phyloP scores from a whole-genome alignment of 2,113 vertebrate genomes.

The Gracilinanus agilis region DNA sequence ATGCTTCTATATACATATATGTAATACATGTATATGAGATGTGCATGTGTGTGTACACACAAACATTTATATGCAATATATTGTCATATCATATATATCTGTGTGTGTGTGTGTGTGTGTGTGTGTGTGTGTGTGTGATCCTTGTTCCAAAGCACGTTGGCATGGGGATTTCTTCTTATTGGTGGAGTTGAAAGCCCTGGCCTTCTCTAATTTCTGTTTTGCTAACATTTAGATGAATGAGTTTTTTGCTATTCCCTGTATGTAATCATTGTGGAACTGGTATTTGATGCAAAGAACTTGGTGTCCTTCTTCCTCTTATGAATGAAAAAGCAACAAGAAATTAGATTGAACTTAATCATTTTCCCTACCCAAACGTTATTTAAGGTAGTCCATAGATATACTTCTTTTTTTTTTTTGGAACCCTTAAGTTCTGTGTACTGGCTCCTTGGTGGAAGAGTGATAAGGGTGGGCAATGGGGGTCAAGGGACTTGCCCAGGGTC shows the following conservation, averaged over 20 bases:
- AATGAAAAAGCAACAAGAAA: neutral
- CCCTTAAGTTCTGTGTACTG: too few relatives aligned
- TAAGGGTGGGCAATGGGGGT: too few relatives aligned
- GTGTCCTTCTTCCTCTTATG: neutral
- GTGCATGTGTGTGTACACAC: neutral
- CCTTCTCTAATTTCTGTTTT: neutral
- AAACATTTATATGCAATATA: neutral
- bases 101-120: neutral
- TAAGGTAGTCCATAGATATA: neutral
- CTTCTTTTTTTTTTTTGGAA: too few relatives aligned
- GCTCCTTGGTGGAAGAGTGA: too few relatives aligned
- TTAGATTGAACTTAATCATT: neutral
- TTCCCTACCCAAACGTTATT: neutral
- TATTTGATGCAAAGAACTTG: neutral
- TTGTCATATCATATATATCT: neutral
- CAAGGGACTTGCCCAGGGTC: too few relatives aligned
- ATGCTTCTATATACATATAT: too few relatives aligned
- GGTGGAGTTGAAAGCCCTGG: neutral
- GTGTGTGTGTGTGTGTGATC: neutral
- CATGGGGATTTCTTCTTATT: neutral
- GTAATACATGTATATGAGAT: neutral
- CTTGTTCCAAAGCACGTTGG: neutral
- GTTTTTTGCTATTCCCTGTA: neutral
- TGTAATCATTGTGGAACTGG: neutral
- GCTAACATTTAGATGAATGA: neutral